phyloP scores from a whole-genome alignment of 2,888 invertebrate genomes.

The Micropterix aruncella region DNA sequence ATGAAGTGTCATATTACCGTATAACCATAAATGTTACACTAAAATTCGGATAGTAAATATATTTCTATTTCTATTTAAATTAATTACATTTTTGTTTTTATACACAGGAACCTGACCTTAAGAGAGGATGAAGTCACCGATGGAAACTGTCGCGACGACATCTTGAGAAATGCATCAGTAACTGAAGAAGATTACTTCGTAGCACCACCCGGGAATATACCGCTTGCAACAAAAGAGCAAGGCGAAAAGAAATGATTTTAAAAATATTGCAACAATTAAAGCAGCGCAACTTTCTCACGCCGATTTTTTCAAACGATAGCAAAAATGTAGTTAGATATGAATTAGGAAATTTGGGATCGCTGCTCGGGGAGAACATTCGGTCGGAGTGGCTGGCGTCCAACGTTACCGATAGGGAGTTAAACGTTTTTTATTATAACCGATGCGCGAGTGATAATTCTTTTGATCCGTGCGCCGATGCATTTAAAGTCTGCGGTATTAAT shows the following conservation, averaged over 20 bases:
- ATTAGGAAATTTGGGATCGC: constrained; percentile 31
- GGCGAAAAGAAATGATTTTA: constrained; percentile 21
- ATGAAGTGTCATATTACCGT: too few relatives aligned
- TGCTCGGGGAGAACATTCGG: constrained; percentile 38
- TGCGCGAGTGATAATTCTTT: background rate
- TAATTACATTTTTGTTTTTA: too few relatives aligned
- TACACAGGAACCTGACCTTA: constrained; percentile 50
- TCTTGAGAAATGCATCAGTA: constrained; percentile 59
- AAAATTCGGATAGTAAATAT: too few relatives aligned
- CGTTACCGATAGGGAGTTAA: constrained; percentile 29
- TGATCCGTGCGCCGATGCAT: constrained; percentile 20
- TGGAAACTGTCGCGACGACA: constrained; percentile 49
- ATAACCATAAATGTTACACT: too few relatives aligned
- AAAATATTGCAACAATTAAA: constrained; percentile 14
- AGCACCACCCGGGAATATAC: constrained; percentile 77
- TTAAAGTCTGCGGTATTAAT: constrained; percentile 19
- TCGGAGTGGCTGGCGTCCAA: constrained; percentile 38
- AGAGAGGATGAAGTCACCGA: constrained; percentile 56
- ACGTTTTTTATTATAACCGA: constrained; percentile 21
- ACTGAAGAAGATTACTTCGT: constrained; percentile 86
- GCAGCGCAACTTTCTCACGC: constrained; percentile 10
- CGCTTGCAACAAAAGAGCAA: constrained; percentile 38
- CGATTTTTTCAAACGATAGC: constrained; percentile 5
- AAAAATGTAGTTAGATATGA: constrained; percentile 9
- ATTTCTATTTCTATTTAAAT: too few relatives aligned